Percentiles rank a stretch among this genome's conserved stretches.
Evolutionary conservation across 1,140 invertebrate species (phyloP).

Genomic region (Euura saliciscinereae): DNA sequence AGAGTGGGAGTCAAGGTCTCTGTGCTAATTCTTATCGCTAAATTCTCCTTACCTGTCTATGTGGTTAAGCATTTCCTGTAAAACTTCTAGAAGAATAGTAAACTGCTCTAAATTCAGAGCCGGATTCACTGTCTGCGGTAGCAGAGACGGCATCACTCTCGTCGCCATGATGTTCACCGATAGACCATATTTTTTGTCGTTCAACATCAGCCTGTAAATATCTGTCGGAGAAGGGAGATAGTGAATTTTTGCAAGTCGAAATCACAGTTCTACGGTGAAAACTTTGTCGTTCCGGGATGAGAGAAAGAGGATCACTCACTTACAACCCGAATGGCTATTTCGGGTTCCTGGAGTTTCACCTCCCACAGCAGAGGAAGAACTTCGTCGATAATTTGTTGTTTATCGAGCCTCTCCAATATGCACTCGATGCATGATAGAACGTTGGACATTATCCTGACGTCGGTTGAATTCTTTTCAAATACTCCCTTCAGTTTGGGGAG

Average conservation of each 20-base stretch:
- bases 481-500: constrained; percentile 87
- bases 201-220: constrained; percentile 91
- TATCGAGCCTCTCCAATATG: constrained; percentile 83
- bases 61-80: constrained; percentile 93
- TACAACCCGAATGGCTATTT: constrained; percentile 78
- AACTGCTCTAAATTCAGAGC: constrained; percentile 91
- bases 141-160: constrained; percentile 88
- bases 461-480: constrained; percentile 83
- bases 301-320: constrained; percentile 65
- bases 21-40: not conserved
- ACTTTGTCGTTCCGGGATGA: too few relatives aligned
- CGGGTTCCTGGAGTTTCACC: constrained; percentile 85
- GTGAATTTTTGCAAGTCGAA: too few relatives aligned
- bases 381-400: constrained; percentile 88
- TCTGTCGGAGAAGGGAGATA: constrained; percentile 62
- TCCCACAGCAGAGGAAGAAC: constrained; percentile 90
- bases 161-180: constrained; percentile 93
- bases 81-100: constrained; percentile 81
- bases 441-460: constrained; percentile 78
- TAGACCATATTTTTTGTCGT: constrained; percentile 90
- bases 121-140: constrained; percentile 92
- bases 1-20: not conserved
- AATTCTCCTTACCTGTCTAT: constrained; percentile 73
- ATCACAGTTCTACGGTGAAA: not conserved
- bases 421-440: constrained; percentile 79